Evolutionary conservation across 2,113 vertebrate species (phyloP), one percentile per base, ranked within the genome.

Genomic region (Marmota flaviventris): DNA sequence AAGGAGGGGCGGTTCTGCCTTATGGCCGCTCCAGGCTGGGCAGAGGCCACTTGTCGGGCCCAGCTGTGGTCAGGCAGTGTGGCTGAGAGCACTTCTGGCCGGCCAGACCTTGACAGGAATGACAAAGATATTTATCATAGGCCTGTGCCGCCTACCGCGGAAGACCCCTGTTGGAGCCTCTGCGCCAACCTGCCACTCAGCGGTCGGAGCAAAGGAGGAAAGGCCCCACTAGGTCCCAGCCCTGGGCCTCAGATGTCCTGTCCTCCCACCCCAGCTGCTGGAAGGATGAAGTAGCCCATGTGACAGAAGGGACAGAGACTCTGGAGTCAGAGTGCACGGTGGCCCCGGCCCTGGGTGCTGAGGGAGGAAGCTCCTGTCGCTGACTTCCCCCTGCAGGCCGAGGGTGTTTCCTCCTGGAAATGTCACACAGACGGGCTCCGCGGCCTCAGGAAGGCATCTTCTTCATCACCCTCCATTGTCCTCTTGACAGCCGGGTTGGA

Each of bases 401-500:
- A 17, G 88, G 75, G 76, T 45, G 2, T 45, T 53, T 77, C 69
- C 65, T 92, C 67, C 58, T 4, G 89, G 89, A 91, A 89, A 84
- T 92, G 93, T 86, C 94, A 67, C 70, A 48, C 39, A 69, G 39
- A 25, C 85, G 34, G 42, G 56, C 63, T 69, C 58, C 13, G 56
- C 37, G 42, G 61, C 76, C 91, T 32, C 24, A 11, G 81, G 83
- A 86, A 92, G 67, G 32, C 61, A 0, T 58, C 93, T n/a, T 93
- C 91, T n/a, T 89, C 77, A 85, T 51, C 48, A 45, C 85, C 69
- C 73, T 85, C 85, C 76, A 93, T 97, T 95, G 65, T 96, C 96
- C 69, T 95, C 61, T 67, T 96, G 93, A 97, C 96, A 97, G 83
- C 89, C 89, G 65, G 84, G 79, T 93, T 95, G 45, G 94, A 85